Conservation (phyloP, 2,888 invertebrate species). For the Adela reaumurella region DNA sequence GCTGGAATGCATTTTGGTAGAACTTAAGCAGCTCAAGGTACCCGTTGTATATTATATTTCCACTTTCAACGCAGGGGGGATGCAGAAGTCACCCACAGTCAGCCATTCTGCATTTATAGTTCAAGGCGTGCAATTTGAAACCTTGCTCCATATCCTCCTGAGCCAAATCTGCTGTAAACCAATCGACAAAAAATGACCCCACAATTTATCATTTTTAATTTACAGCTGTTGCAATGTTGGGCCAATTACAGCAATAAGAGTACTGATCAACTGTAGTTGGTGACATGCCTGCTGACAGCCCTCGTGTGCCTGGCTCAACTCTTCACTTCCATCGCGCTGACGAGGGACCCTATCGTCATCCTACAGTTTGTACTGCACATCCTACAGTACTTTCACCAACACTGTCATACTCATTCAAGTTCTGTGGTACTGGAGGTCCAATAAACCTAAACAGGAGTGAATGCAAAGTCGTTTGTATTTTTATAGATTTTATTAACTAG, state of each 20-base stretch:
- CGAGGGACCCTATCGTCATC: background rate
- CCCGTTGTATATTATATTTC: no score
- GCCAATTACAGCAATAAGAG: conserved; percentile 73
- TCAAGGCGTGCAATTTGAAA: no score
- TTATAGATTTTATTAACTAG: no score
- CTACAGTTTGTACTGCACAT: background rate
- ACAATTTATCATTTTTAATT: conserved; percentile 10
- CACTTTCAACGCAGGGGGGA: no score
- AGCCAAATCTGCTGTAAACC: no score
- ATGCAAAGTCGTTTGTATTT: no score
- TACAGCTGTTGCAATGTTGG: conserved; percentile 68
- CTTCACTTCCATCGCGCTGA: background rate
- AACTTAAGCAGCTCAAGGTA: no score
- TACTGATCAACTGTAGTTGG: conserved; percentile 84
- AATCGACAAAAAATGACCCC: no score
- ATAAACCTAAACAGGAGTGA: background rate
- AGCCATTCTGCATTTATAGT: no score
- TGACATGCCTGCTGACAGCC: conserved; percentile 65
- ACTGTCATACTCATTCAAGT: background rate
- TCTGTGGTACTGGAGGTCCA: background rate
- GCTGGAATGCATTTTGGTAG: no score
- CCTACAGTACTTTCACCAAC: background rate
- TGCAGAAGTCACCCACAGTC: no score
- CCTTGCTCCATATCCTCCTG: no score
- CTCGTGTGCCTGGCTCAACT: background rate